A percentile compares a stretch with the other conserved stretches of the same genome.
phyloP scores from a whole-genome alignment of 1,140 invertebrate genomes.

The Drosophila paulistorum region DNA sequence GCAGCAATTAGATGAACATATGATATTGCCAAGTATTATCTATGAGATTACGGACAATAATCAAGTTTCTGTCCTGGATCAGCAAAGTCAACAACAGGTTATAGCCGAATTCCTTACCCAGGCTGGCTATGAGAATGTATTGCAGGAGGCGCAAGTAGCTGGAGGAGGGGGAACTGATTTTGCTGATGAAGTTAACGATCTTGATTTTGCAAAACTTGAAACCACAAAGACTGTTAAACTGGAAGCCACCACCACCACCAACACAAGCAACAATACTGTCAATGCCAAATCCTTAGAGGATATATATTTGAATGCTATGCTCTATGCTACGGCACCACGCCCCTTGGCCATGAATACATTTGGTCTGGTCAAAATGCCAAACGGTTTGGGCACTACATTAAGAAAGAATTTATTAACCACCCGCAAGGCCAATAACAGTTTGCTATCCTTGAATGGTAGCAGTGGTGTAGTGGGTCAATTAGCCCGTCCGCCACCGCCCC shows the following conservation, averaged over 20 bases:
- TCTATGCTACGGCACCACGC: conserved; percentile 71
- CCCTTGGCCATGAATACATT: conserved; percentile 76
- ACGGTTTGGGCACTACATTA: conserved; percentile 69
- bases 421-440: conserved; percentile 71
- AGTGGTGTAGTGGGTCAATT: conserved; percentile 66
- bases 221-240: conserved; percentile 76
- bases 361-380: conserved; percentile 71
- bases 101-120: conserved; percentile 73
- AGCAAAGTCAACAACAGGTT: conserved; percentile 70
- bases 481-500: conserved; percentile 47
- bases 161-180: conserved; percentile 35
- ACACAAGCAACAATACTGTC: conserved; percentile 49
- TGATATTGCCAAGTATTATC: conserved; percentile 73
- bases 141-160: conserved; percentile 57
- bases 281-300: conserved; percentile 74
- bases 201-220: conserved; percentile 74
- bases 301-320: conserved; percentile 68
- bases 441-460: conserved; percentile 58
- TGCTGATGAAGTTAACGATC: conserved; percentile 58
- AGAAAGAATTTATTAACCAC: conserved; percentile 71
- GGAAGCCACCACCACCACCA: conserved; percentile 48
- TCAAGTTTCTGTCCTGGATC: conserved; percentile 74
- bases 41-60: conserved; percentile 75
- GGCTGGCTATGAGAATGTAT: conserved; percentile 67
- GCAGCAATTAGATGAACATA: conserved; percentile 54